Conservation (phyloP, 2,113 vertebrate genomes). For the Andinoacara biseriatus region DNA sequence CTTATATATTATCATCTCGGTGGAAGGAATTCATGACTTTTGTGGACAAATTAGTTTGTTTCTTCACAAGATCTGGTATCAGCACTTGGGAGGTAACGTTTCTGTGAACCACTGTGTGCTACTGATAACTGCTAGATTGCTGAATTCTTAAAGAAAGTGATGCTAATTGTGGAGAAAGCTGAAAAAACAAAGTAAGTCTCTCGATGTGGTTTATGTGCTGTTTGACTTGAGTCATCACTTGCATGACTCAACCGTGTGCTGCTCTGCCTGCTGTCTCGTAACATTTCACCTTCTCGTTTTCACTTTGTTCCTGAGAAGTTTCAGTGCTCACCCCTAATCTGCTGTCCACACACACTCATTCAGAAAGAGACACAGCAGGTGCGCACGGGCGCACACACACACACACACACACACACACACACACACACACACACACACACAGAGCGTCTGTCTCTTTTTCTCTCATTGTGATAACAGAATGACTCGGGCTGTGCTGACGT, state of each 20-base stretch:
- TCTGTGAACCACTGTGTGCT: not conserved
- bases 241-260: constrained; percentile 43
- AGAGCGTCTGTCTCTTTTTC: not conserved
- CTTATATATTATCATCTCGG: no score
- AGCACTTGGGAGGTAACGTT: not conserved
- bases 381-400: no score
- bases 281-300: constrained; percentile 38
- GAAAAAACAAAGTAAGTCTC: not conserved
- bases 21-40: not conserved
- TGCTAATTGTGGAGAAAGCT: not conserved
- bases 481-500: constrained; percentile 87
- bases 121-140: not conserved
- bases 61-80: not conserved
- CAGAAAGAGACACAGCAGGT: constrained; percentile 15
- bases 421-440: constrained; percentile 23
- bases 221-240: constrained; percentile 28
- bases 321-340: not conserved
- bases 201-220: not conserved
- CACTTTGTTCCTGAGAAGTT: constrained; percentile 53
- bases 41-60: not conserved
- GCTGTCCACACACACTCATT: not conserved
- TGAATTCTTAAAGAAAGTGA: not conserved
- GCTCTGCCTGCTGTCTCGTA: constrained; percentile 6
- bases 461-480: constrained; percentile 78
- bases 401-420: constrained; percentile 14